A percentile compares a stretch with the other conserved stretches of the same genome.
Evolutionary conservation across 2,888 invertebrate genomes (phyloP).

Genomic region (Aspidapion aeneum): DNA sequence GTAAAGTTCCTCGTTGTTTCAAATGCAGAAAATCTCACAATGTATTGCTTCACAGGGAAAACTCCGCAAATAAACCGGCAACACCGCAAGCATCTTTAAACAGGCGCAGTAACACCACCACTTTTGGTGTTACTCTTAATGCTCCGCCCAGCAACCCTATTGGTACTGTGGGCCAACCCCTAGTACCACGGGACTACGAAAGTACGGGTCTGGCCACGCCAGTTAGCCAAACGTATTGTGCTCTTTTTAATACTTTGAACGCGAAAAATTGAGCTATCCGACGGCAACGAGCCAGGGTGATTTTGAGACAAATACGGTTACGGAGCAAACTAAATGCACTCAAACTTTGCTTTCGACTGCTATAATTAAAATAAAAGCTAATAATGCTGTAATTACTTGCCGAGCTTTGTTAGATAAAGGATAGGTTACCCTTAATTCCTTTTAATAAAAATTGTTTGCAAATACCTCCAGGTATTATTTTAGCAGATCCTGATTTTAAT

Average conservation of each 20-base stretch:
- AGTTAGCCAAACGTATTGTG: neutral
- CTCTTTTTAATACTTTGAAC: neutral
- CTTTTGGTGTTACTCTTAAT: too few relatives aligned
- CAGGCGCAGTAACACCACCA: neutral
- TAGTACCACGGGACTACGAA: too few relatives aligned
- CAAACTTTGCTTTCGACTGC: conserved; percentile 4
- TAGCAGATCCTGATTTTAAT: conserved; percentile 7
- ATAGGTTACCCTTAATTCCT: neutral
- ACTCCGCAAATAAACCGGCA: neutral
- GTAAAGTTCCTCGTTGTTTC: neutral
- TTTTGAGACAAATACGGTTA: too few relatives aligned
- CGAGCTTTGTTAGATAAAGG: neutral
- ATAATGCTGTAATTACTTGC: conserved; percentile 1
- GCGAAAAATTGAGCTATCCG: too few relatives aligned
- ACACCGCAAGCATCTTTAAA: too few relatives aligned
- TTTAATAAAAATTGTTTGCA: neutral
- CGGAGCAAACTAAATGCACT: neutral
- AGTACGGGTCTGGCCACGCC: neutral
- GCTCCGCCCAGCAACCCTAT: too few relatives aligned
- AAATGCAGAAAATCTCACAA: conserved; percentile 5
- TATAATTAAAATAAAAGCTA: conserved; percentile 3
- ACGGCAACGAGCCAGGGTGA: too few relatives aligned
- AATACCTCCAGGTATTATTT: neutral
- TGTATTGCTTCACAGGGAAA: neutral
- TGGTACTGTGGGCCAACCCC: too few relatives aligned